phyloP scores from a whole-genome alignment of 2,113 vertebrate species.

The Bucco capensis region DNA sequence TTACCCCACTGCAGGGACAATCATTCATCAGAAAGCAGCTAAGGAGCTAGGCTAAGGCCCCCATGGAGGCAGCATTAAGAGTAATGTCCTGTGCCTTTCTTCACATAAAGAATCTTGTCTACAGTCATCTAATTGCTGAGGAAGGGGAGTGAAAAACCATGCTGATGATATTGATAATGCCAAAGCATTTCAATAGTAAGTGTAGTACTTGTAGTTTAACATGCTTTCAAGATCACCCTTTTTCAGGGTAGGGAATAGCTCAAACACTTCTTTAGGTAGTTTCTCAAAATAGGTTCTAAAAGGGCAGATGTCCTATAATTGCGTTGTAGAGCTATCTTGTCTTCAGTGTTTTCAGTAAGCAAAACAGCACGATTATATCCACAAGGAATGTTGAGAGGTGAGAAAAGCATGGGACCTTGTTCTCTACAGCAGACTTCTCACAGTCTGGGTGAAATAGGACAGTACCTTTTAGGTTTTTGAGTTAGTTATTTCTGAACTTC shows the following conservation, averaged over 20 bases:
- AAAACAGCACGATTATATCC: not conserved
- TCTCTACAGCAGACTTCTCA: not conserved
- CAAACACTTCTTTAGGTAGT: accelerated
- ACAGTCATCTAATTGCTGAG: not conserved
- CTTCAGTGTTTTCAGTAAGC: not conserved
- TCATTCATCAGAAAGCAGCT: not conserved
- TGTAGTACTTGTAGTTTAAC: not conserved
- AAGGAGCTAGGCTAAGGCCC: not conserved
- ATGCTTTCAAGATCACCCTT: not conserved
- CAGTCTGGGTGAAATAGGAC: not conserved
- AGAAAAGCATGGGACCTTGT: not conserved
- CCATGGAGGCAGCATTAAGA: not conserved
- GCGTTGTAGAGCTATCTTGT: not conserved
- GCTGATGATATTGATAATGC: not conserved
- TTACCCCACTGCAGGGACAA: not conserved
- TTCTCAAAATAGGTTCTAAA: not conserved
- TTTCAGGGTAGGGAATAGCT: not conserved
- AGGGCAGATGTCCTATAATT: not conserved
- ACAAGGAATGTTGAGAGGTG: not conserved
- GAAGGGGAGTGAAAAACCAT: not conserved
- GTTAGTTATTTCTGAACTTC: not conserved
- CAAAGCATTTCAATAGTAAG: not conserved
- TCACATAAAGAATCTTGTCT: not conserved
- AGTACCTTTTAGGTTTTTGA: not conserved
- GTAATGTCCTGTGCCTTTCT: not conserved